phyloP scores from a whole-genome alignment of 2,888 invertebrate species.

The Polyploca ridens region DNA sequence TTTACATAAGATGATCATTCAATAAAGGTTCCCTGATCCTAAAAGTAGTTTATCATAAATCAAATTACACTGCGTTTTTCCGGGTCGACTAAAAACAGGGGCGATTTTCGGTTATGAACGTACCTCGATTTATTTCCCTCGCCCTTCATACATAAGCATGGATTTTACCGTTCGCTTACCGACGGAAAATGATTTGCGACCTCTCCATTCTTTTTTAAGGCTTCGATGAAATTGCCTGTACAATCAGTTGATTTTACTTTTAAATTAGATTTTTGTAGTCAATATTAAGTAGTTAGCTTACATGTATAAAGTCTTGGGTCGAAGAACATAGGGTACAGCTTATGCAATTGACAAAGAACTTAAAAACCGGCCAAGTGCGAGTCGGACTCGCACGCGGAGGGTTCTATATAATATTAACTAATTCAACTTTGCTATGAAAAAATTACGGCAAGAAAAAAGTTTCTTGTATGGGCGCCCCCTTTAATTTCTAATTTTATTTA shows the following conservation, averaged over 20 bases:
- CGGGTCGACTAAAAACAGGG: constrained; percentile 9
- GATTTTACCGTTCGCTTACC: constrained; percentile 20
- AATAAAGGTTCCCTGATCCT: not conserved
- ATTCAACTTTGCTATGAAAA: no score
- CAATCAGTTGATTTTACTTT: not conserved
- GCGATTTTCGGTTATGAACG: constrained; percentile 14
- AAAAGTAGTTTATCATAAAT: constrained; percentile 14
- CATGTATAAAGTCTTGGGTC: no score
- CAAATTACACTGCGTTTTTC: constrained; percentile 15
- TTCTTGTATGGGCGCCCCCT: no score
- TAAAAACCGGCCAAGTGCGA: no score
- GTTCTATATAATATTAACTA: no score
- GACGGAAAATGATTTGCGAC: constrained; percentile 45
- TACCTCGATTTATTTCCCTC: constrained; percentile 41
- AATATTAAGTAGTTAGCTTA: no score
- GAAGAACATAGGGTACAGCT: no score
- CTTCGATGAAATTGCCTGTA: not conserved
- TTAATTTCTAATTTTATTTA: no score
- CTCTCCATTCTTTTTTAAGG: constrained; percentile 13
- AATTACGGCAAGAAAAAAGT: no score
- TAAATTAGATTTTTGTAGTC: no score
- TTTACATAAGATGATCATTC: not conserved
- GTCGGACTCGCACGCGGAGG: no score
- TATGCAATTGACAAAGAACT: no score
- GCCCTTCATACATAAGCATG: constrained; percentile 49